Evolutionary conservation across 2,797 vertebrate species (phyloP).

Genomic region (Xyrichtys novacula): DNA sequence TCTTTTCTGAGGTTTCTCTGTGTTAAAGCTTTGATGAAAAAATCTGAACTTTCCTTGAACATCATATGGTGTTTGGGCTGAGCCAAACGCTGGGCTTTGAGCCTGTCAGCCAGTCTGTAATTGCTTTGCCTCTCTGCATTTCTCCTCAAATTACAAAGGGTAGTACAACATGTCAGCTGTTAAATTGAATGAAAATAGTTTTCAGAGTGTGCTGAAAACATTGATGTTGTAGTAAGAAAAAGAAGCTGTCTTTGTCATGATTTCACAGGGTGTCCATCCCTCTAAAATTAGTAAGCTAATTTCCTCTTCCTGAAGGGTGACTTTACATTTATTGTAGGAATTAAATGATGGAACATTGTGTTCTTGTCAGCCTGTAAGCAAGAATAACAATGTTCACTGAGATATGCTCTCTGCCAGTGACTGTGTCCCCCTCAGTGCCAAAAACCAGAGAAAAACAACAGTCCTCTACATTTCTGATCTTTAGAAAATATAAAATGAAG

Average conservation of each 20-base stretch:
- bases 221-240: slow-evolving; percentile 59
- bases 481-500: not conserved
- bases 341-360: slow-evolving; percentile 36
- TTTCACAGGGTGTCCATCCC: slow-evolving; percentile 40
- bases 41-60: slow-evolving; percentile 42
- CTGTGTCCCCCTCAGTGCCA: slow-evolving; percentile 3
- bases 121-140: slow-evolving; percentile 61
- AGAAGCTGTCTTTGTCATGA: slow-evolving; percentile 26
- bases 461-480: not conserved
- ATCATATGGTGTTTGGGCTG: slow-evolving; percentile 46
- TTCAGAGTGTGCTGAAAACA: slow-evolving; percentile 35
- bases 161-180: slow-evolving; percentile 56
- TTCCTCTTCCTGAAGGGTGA: slow-evolving; percentile 40
- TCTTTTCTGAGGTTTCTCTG: not conserved
- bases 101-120: slow-evolving; percentile 60
- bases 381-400: slow-evolving; percentile 22
- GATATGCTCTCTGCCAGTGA: slow-evolving; percentile 17
- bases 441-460: not conserved
- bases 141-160: slow-evolving; percentile 52
- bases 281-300: slow-evolving; percentile 25
- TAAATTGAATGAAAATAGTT: slow-evolving; percentile 55
- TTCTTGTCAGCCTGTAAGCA: slow-evolving; percentile 19
- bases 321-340: slow-evolving; percentile 38
- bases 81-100: slow-evolving; percentile 28
- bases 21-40: not conserved